Evolutionary conservation across 2,797 vertebrate species (phyloP).

Genomic region (Myotis daubentonii): DNA sequence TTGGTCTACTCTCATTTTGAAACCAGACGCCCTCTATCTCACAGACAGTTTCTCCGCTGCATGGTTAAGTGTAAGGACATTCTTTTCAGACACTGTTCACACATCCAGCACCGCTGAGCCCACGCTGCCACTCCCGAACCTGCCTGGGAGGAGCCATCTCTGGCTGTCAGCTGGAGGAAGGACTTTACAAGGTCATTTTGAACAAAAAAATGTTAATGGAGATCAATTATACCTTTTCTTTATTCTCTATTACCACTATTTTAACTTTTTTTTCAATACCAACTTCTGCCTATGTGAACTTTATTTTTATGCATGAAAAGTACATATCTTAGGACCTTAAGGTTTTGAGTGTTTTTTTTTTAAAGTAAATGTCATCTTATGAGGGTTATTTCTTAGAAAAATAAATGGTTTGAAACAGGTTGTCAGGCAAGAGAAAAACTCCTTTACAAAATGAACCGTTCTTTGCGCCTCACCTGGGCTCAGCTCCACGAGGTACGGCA

Average conservation of each 20-base stretch:
- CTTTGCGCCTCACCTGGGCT: constrained; percentile 91
- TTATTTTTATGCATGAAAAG: not conserved
- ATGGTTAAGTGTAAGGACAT: not conserved
- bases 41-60: not conserved
- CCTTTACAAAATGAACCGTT: rapidly evolving
- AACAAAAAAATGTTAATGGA: not conserved
- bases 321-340: not conserved
- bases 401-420: not conserved
- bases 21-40: not conserved
- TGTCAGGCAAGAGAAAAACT: not conserved
- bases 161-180: no score
- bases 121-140: not conserved
- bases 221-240: not conserved
- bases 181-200: not conserved
- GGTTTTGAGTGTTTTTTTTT: not conserved
- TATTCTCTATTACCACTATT: not conserved
- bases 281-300: not conserved
- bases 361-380: not conserved
- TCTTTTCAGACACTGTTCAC: not conserved
- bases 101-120: no score
- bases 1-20: not conserved
- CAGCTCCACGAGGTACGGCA: constrained; percentile 97
- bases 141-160: not conserved
- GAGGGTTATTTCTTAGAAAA: not conserved
- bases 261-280: not conserved